Percentiles rank a stretch among this genome's conserved stretches.
phyloP scores from a whole-genome alignment of 1,140 invertebrate species.

The Thaumatotibia leucotreta region DNA sequence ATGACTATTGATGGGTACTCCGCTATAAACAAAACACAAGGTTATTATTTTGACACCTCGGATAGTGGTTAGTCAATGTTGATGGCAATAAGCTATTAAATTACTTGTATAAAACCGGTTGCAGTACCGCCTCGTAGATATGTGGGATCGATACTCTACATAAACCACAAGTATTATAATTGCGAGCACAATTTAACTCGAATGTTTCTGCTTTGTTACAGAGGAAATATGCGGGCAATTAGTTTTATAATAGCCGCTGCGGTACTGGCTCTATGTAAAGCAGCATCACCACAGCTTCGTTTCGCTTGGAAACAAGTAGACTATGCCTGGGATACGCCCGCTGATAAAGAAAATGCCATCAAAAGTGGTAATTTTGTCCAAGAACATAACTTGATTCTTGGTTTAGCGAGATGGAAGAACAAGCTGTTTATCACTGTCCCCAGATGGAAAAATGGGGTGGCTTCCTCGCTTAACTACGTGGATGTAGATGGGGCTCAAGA shows the following conservation, averaged over 20 bases:
- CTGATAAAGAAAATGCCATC: constrained; percentile 78
- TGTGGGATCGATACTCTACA: not conserved
- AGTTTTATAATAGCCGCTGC: constrained; percentile 45
- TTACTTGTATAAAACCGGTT: not conserved
- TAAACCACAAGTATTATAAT: not conserved
- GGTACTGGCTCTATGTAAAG: constrained; percentile 37
- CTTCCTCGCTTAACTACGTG: constrained; percentile 84
- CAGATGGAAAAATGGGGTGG: constrained; percentile 85
- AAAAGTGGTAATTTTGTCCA: constrained; percentile 79
- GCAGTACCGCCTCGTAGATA: not conserved
- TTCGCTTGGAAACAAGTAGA: constrained; percentile 84
- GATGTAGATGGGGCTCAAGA: constrained; percentile 77
- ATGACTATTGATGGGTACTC: constrained; percentile 14
- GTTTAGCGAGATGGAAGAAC: constrained; percentile 84
- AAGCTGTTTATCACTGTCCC: constrained; percentile 88
- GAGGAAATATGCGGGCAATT: constrained; percentile 51
- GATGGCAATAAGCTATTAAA: not conserved
- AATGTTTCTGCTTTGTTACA: constrained; percentile 35
- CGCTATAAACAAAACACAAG: constrained; percentile 10
- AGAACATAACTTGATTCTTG: constrained; percentile 84
- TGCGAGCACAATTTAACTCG: not conserved
- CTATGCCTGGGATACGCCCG: constrained; percentile 81
- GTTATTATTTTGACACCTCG: constrained; percentile 1
- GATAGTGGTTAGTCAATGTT: not conserved
- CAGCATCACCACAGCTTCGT: constrained; percentile 81